phyloP scores from a whole-genome alignment of 2,797 vertebrate species.

The Ctenosaura bakeri region DNA sequence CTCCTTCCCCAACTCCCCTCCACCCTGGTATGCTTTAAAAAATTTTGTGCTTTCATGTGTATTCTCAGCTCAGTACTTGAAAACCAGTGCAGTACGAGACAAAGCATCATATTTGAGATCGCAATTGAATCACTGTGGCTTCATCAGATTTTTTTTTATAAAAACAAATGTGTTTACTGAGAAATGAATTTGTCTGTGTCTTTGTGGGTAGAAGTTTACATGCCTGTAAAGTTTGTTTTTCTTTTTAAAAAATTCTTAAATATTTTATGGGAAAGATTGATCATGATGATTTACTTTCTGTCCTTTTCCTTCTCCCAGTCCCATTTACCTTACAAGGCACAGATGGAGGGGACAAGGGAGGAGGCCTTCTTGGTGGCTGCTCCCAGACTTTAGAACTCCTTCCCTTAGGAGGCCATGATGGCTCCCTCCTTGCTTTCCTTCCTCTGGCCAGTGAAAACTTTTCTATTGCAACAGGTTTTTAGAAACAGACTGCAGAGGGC shows the following conservation, averaged over 20 bases:
- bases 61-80: constrained; percentile 27
- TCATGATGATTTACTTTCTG: not conserved
- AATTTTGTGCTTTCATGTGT: constrained; percentile 52
- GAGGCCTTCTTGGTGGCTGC: no score
- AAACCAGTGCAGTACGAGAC: constrained; percentile 18
- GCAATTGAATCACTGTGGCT: constrained; percentile 47
- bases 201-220: constrained; percentile 23
- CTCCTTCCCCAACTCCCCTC: fast-evolving
- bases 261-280: not conserved
- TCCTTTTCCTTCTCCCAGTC: not conserved
- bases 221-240: not conserved
- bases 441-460: no score
- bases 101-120: not conserved
- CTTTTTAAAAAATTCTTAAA: not conserved
- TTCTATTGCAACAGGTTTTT: no score
- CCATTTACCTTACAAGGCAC: no score
- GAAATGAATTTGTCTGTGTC: constrained; percentile 53
- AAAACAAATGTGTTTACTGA: constrained; percentile 26
- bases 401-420: no score
- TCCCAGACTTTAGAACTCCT: no score
- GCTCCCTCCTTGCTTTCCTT: no score
- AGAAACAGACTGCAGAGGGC: no score
- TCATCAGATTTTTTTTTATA: constrained; percentile 21
- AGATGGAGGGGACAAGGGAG: not conserved
- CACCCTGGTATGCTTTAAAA: constrained; percentile 46